These are phyloP conservation scores for Drosophila kepulauana DNA, from an alignment of 1,140 invertebrate species.

Conservation along the genomic window DNA sequence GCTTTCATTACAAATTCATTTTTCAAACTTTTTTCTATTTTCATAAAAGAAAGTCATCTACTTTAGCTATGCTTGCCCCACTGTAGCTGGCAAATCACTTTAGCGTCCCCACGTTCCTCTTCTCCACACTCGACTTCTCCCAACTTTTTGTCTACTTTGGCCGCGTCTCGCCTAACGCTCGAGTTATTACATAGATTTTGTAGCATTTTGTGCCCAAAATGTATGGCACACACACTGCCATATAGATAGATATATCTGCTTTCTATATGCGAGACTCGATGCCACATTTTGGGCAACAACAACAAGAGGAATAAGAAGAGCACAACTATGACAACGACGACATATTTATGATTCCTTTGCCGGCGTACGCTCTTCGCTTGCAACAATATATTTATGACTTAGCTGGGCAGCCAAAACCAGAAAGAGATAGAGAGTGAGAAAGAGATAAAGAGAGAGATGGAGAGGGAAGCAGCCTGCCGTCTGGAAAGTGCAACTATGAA, in stretches of 20 bases:
- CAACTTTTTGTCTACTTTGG: slow-evolving; percentile 53
- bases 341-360: slow-evolving; percentile 72
- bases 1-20: too few species aligned
- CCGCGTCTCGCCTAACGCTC: slow-evolving; percentile 37
- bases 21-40: too few species aligned
- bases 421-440: background rate
- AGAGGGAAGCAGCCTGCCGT: background rate
- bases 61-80: background rate
- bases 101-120: background rate
- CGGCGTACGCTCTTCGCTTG: slow-evolving; percentile 16
- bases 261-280: background rate
- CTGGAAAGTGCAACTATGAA: slow-evolving; percentile 78
- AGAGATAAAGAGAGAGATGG: background rate
- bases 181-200: slow-evolving; percentile 80
- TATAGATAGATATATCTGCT: slow-evolving; percentile 51
- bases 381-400: slow-evolving; percentile 61
- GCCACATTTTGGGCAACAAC: slow-evolving; percentile 48
- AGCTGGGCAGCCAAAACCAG: background rate
- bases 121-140: slow-evolving; percentile 15
- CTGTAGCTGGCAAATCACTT: slow-evolving; percentile 34
- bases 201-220: slow-evolving; percentile 79
- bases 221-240: slow-evolving; percentile 49
- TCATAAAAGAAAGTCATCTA: too few species aligned
- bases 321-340: slow-evolving; percentile 51
- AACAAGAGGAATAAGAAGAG: slow-evolving; percentile 2